A percentile compares a stretch with the other conserved stretches of the same genome.
Evolutionary conservation across 2,113 vertebrate species (phyloP).

Genomic region (Triplophysa dalaica): DNA sequence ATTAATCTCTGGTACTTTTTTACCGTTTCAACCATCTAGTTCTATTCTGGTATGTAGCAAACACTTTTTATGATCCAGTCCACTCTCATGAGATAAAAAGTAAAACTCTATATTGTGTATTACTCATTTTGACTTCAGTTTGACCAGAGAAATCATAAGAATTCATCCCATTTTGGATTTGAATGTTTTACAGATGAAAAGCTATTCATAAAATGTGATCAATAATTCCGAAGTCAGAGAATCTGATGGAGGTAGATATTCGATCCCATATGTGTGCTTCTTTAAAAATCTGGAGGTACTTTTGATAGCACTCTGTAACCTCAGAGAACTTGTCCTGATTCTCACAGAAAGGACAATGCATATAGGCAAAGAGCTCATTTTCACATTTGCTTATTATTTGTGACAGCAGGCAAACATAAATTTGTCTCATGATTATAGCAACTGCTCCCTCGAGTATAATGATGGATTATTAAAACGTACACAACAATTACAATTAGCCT

Average conservation of each 20-base stretch:
- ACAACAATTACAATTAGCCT: constrained; percentile 29
- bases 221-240: constrained; percentile 10
- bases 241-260: constrained; percentile 15
- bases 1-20: too few species aligned
- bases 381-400: constrained; percentile 36
- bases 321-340: constrained; percentile 26
- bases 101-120: too few species aligned
- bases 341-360: constrained; percentile 21
- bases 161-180: too few species aligned
- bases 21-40: too few species aligned
- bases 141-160: too few species aligned
- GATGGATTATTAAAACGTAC: constrained; percentile 31
- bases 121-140: too few species aligned
- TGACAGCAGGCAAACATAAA: constrained; percentile 35
- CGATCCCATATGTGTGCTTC: constrained; percentile 1
- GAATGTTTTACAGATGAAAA: too few species aligned
- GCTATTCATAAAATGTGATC: background rate
- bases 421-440: constrained; percentile 40
- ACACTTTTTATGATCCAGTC: too few species aligned
- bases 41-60: too few species aligned
- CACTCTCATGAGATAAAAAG: too few species aligned
- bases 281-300: constrained; percentile 4
- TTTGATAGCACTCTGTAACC: background rate
- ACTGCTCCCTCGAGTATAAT: constrained; percentile 10
- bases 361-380: constrained; percentile 23